Conservation (phyloP, 2,797 vertebrate species). For the Synanceia verrucosa region DNA sequence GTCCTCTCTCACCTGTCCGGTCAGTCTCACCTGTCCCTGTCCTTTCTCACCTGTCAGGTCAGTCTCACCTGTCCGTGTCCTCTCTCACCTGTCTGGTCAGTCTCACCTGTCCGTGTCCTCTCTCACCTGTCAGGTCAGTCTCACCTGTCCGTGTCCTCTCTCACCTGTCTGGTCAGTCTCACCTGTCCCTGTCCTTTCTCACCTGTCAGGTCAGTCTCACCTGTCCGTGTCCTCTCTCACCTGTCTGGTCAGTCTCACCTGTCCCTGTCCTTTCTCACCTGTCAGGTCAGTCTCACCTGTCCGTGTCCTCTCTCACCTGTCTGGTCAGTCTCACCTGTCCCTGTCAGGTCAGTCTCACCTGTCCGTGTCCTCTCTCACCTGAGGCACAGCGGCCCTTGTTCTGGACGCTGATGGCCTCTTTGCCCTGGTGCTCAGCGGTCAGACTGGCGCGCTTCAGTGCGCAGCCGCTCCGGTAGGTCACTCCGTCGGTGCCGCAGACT, state of each 20-base stretch:
- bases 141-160: not conserved
- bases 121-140: too few species aligned
- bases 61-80: not conserved
- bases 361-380: slow-evolving; percentile 76
- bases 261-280: too few species aligned
- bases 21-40: too few species aligned
- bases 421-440: slow-evolving; percentile 71
- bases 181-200: not conserved
- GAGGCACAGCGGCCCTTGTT: slow-evolving; percentile 90
- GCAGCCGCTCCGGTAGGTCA: slow-evolving; percentile 86
- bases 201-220: not conserved
- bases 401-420: slow-evolving; percentile 78
- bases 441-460: slow-evolving; percentile 85
- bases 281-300: not conserved
- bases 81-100: too few species aligned
- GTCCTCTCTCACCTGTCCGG: too few species aligned
- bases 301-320: not conserved
- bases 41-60: too few species aligned
- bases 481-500: slow-evolving; percentile 89
- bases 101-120: not conserved
- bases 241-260: not conserved
- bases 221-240: too few species aligned
- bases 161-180: too few species aligned
- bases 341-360: not conserved
- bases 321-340: not conserved